A percentile compares a stretch with the other conserved stretches of the same genome.
Conservation (phyloP, 2,888 invertebrate species). For the Tetanocera ferruginea region DNA sequence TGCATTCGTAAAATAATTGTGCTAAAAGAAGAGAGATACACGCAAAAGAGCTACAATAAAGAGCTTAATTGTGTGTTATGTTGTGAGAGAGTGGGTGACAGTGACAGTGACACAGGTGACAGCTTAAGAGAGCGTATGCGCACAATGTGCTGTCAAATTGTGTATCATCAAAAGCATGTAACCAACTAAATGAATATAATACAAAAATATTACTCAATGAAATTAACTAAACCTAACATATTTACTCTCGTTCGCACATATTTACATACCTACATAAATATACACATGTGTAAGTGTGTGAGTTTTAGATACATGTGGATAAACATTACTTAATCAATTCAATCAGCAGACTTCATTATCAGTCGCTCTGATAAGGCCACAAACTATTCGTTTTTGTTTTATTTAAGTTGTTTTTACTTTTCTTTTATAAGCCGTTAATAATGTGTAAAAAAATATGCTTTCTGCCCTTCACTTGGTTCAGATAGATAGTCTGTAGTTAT, state of each 20-base stretch:
- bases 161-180: not conserved
- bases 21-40: not conserved
- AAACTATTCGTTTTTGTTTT: too few relatives aligned
- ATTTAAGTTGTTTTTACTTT: too few relatives aligned
- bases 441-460: too few relatives aligned
- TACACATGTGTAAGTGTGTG: not conserved
- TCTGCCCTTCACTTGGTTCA: too few relatives aligned
- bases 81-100: not conserved
- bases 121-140: not conserved
- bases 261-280: not conserved
- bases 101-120: not conserved
- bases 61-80: too few relatives aligned
- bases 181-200: not conserved
- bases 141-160: constrained; percentile 5
- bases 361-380: not conserved
- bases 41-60: not conserved
- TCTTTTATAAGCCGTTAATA: too few relatives aligned
- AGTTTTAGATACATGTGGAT: not conserved
- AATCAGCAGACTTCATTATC: not conserved
- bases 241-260: not conserved
- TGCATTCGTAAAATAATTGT: too few relatives aligned
- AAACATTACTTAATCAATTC: not conserved
- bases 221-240: not conserved
- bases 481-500: too few relatives aligned
- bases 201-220: constrained; percentile 7